Evolutionary conservation across 1,140 invertebrate genomes (phyloP), one percentile per base, ranked within the genome.

Genomic region (Aphaenogaster rudis): DNA sequence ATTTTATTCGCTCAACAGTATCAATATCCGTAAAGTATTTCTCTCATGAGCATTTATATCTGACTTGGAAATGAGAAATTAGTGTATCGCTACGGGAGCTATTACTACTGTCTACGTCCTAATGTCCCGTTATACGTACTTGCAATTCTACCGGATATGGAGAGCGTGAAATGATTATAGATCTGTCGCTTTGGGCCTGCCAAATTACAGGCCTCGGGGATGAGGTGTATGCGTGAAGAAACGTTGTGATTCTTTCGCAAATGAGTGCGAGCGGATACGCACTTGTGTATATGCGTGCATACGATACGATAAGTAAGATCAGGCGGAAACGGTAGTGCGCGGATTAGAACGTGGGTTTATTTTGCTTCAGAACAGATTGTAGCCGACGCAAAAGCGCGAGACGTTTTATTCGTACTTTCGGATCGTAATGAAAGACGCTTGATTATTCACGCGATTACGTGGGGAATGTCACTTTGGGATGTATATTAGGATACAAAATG

Each of bases 161-260:
- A 52, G 50, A 86, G 84, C 64, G 84, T 69, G 77, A 86, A 86
- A 71, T 86, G 64, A 86, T 86, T 86, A 86, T 86, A 86, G 76
- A 86, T 86, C 85, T 81, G 77, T 86, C 85, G 64, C 77, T 86
- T 81, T 86, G 50, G 76, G 64, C 61, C 77, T 80, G 64, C 64
- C 85, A 81, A 86, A 86, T 86, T 86, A 67, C 52, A 86, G 77
- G 76, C 50, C 85, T 86, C 42, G 21, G n/a, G 42, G 84, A 39
- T 15, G 36, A 86, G 76, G 36, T 39, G 11, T 67, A 52, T 36
- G 52, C 42, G 50, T 52, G 57, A 77, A 63, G 81, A 77, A 77
- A 52, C 33, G 17, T 54, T 17, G 71, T 45, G 45, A 36, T 57
- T 11, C 33, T 11, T 21, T 74, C 33, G 7, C 21, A 8, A 8